phyloP scores from a whole-genome alignment of 2,113 vertebrate species.

The Corythornis vintsioides region DNA sequence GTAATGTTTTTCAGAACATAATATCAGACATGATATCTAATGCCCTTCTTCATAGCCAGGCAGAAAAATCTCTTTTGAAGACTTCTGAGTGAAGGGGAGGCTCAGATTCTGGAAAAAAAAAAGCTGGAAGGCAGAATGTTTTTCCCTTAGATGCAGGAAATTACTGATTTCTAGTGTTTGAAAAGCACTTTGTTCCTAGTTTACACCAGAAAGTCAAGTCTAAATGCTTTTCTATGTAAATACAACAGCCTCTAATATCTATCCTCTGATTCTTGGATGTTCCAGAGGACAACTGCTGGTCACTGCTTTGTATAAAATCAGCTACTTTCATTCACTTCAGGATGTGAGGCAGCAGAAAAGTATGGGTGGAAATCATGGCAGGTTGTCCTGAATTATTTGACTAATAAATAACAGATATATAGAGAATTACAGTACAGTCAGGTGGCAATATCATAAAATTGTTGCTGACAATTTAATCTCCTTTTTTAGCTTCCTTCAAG shows the following conservation, averaged over 20 bases:
- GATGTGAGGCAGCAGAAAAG: not conserved
- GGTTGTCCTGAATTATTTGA: not conserved
- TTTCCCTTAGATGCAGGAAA: not conserved
- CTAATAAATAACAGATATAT: not conserved
- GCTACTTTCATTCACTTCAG: not conserved
- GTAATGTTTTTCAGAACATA: not conserved
- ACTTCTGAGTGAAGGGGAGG: not conserved
- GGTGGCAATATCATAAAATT: not conserved
- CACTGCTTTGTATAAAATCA: not conserved
- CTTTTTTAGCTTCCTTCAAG: not conserved
- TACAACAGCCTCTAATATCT: fast-evolving
- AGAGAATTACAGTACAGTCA: not conserved
- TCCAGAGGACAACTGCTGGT: not conserved
- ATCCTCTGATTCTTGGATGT: no score
- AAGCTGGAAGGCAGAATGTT: not conserved
- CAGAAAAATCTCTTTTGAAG: not conserved
- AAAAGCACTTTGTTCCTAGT: not conserved
- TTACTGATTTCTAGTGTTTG: not conserved
- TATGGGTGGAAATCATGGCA: not conserved
- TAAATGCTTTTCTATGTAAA: not conserved
- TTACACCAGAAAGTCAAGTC: not conserved
- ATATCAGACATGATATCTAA: not conserved
- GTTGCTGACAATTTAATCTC: not conserved
- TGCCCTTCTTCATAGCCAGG: not conserved
- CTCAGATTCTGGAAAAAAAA: not conserved